Percentiles rank a stretch among this genome's conserved stretches.
These are phyloP conservation scores for Noctua janthina DNA, from an alignment of 2,888 invertebrate species.

Conservation along the genomic window DNA sequence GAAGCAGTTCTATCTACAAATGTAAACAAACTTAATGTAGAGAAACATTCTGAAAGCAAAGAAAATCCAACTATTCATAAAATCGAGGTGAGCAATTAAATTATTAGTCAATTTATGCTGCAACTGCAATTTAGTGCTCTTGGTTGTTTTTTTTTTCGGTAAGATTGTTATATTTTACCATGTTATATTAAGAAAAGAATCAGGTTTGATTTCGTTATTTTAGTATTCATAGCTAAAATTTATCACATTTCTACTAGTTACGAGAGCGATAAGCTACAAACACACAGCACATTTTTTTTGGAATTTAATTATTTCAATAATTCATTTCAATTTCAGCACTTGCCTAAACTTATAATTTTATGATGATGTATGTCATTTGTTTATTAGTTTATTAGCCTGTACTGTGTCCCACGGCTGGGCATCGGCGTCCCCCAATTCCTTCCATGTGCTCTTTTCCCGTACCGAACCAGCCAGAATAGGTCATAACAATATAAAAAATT, in stretches of 20 bases:
- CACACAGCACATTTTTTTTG: background rate
- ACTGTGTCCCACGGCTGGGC: too few relatives aligned
- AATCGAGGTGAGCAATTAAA: constrained; percentile 69
- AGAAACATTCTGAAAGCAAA: constrained; percentile 51
- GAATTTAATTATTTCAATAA: background rate
- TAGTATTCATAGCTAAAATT: background rate
- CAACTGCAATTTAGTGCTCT: background rate
- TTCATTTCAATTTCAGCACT: background rate
- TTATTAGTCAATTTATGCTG: background rate
- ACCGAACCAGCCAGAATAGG: too few relatives aligned
- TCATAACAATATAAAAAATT: background rate
- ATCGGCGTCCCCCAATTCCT: too few relatives aligned
- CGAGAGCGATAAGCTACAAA: background rate
- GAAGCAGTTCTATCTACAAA: constrained; percentile 83
- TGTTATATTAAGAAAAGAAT: background rate
- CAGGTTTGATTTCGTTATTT: background rate
- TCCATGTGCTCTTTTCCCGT: too few relatives aligned
- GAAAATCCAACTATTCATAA: constrained; percentile 43
- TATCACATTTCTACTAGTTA: constrained; percentile 9
- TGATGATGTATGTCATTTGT: background rate
- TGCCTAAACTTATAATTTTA: background rate
- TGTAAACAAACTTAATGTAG: constrained; percentile 64
- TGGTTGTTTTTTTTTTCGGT: background rate
- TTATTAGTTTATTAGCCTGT: too few relatives aligned
- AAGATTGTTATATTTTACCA: background rate